A percentile compares a stretch with the other conserved stretches of the same genome.
Conservation (phyloP, 2,113 vertebrate species). For the Plecotus auritus region DNA sequence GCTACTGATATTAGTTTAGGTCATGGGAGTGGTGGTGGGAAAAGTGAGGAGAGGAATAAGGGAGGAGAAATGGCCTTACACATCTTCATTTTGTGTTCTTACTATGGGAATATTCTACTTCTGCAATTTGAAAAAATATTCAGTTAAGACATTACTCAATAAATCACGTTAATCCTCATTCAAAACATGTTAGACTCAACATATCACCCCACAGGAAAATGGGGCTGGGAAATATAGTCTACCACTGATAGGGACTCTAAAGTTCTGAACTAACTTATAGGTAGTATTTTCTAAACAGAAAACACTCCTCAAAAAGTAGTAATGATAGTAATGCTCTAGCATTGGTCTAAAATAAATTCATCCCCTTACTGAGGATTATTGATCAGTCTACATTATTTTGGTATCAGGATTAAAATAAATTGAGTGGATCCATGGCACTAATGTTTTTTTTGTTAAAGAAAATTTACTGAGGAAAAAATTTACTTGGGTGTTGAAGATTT, state of each 20-base stretch:
- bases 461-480: background rate
- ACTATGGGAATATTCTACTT: background rate
- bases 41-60: background rate
- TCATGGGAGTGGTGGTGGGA: background rate
- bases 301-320: background rate
- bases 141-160: background rate
- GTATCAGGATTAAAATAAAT: slow-evolving; percentile 42
- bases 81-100: background rate
- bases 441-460: slow-evolving; percentile 29
- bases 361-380: slow-evolving; percentile 10
- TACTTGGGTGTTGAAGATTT: background rate
- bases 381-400: slow-evolving; percentile 41
- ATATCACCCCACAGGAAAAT: background rate
- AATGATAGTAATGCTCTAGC: background rate
- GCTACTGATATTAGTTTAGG: background rate
- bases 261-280: background rate
- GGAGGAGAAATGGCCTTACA: background rate
- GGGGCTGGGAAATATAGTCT: background rate
- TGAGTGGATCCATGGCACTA: background rate
- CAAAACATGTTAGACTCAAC: background rate
- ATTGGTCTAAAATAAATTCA: background rate
- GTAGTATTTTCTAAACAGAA: background rate
- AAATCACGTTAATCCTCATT: background rate
- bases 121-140: background rate
- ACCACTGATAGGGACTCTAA: background rate